These are phyloP conservation scores for Electrona antarctica DNA, from an alignment of 2,113 vertebrate genomes.

Conservation along the genomic window DNA sequence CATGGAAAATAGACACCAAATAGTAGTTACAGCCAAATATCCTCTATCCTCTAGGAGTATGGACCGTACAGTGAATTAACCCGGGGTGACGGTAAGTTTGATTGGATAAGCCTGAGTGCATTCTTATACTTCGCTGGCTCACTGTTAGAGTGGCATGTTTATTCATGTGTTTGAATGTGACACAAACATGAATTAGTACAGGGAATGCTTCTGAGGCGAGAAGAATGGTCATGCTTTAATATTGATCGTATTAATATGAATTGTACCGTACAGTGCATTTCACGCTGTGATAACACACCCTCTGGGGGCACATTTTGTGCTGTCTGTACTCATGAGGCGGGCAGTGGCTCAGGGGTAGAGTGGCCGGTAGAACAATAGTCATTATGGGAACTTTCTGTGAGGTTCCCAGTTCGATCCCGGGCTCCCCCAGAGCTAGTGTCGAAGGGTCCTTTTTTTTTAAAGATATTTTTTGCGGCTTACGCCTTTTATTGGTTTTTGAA, in stretches of 20 bases:
- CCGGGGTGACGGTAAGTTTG: conserved; percentile 53
- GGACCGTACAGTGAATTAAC: conserved; percentile 36
- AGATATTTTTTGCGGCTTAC: too few relatives aligned
- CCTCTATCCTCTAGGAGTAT: conserved; percentile 30
- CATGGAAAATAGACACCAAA: neutral
- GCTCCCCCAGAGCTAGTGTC: too few relatives aligned
- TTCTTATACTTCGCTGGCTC: neutral
- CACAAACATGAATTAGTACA: neutral
- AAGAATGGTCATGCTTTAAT: neutral
- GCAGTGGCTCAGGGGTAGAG: too few relatives aligned
- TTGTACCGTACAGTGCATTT: neutral
- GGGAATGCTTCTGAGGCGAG: neutral
- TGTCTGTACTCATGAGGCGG: too few relatives aligned
- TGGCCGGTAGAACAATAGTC: too few relatives aligned
- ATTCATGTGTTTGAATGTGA: neutral
- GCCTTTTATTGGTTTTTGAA: too few relatives aligned
- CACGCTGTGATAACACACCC: neutral
- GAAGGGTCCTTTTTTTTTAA: too few relatives aligned
- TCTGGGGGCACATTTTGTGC: neutral
- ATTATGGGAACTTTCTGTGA: too few relatives aligned
- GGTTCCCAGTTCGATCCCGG: too few relatives aligned
- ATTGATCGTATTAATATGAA: neutral
- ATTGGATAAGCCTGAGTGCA: neutral
- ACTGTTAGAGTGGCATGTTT: neutral
- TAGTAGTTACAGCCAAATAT: too few relatives aligned